A percentile compares a stretch with the other conserved stretches of the same genome.
phyloP scores from a whole-genome alignment of 2,113 vertebrate species.

The Gasterosteus nipponicus region DNA sequence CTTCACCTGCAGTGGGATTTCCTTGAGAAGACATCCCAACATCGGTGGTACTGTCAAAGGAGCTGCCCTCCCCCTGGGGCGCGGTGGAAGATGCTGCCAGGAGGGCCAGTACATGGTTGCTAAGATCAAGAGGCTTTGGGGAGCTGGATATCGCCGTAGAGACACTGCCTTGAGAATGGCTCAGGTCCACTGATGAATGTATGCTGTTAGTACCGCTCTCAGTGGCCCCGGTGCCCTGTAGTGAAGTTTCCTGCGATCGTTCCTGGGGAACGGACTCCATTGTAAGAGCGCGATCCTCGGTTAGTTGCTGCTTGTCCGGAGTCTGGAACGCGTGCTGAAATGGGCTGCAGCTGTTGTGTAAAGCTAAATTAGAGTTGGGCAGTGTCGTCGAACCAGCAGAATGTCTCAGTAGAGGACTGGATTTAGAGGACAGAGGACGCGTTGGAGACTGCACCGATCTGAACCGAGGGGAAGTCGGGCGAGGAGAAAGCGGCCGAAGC shows the following conservation, averaged over 20 bases:
- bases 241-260: slow-evolving; percentile 37
- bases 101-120: slow-evolving; percentile 75
- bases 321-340: slow-evolving; percentile 16
- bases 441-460: slow-evolving; percentile 54
- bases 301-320: slow-evolving; percentile 39
- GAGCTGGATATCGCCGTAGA: slow-evolving; percentile 62
- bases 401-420: slow-evolving; percentile 55
- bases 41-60: slow-evolving; percentile 45
- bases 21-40: slow-evolving; percentile 58
- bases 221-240: slow-evolving; percentile 17
- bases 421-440: slow-evolving; percentile 27
- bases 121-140: slow-evolving; percentile 78
- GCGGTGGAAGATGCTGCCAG: slow-evolving; percentile 65
- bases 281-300: slow-evolving; percentile 43
- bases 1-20: slow-evolving; percentile 60
- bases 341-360: slow-evolving; percentile 51
- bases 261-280: slow-evolving; percentile 48
- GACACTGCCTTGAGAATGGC: slow-evolving; percentile 53
- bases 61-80: slow-evolving; percentile 55
- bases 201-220: slow-evolving; percentile 37
- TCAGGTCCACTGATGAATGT: slow-evolving; percentile 51
- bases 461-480: slow-evolving; percentile 43
- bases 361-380: slow-evolving; percentile 50
- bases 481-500: slow-evolving; percentile 52
- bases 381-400: slow-evolving; percentile 39